Base-by-base conservation (phyloP, 2,113 vertebrate genomes). In the Ia io region DNA sequence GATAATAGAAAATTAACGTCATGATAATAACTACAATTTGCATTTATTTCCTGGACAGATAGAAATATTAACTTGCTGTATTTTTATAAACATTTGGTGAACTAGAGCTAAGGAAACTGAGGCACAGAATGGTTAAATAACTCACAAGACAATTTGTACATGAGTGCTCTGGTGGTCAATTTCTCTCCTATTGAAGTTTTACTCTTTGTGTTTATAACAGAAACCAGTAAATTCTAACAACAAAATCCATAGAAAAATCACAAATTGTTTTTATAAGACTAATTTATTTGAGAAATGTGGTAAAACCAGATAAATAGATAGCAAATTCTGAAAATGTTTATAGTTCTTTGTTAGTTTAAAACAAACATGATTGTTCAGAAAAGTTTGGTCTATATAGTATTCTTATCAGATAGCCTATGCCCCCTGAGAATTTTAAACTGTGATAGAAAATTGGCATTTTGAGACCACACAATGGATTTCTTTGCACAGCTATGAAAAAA, bases 261-360 rank as follows among this genome's bases (percentile, higher is more conserved):
- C 4, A 80, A 88, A 61, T n/a, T 70, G 8, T 67, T 93, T 85
- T 40, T 7, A 65, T 76, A 84, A 86, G 20, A 65, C 9, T 49
- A 73, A 73, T 53, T 70, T 77, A 49, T 80, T 85, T 61, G 10
- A 90, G 37, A 88, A 74, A 85, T 4, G 3, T 25, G 5, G 17
- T 73, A 73, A 82, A 76, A 90, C 13, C 8, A 82, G 44, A 59
- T 51, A 95, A 93, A 77, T 35, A 49, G 9, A 16, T 25, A 71
- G 10, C 53, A 47, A 56, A 69, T 79, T 86, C 69, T 69, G 14
- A 18, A 61, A 12, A 2, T 70, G 9, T 86, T 76, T 32, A 10
- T 9, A 53, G n/a, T 47, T 69, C 59, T 88, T 70, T 89, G 2
- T 78, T 93, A 67, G 37, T 70, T 95, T 91, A 74, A 86, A 96